These are phyloP conservation scores for Zosterops hypoxanthus DNA, from an alignment of 2,113 vertebrate genomes.

Conservation along the genomic window DNA sequence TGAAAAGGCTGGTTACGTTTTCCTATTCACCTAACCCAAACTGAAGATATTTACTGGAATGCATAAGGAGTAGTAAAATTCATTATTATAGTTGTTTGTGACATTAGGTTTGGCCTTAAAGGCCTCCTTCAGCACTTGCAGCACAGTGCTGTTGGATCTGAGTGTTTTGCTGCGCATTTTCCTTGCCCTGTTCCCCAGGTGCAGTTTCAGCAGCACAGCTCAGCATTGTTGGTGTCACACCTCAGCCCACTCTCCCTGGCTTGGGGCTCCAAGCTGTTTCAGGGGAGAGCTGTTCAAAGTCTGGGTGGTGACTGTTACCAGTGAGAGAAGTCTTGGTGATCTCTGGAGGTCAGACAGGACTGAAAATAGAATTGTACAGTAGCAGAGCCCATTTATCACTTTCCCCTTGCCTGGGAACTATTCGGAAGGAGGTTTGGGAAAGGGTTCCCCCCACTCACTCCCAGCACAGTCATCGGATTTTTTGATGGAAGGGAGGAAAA, in stretches of 20 bases:
- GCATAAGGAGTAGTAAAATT: background rate
- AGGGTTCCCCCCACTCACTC: background rate
- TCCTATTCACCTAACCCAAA: background rate
- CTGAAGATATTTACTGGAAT: background rate
- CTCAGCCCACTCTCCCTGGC: background rate
- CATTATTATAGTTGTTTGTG: background rate
- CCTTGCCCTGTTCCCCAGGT: background rate
- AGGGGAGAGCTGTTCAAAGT: background rate
- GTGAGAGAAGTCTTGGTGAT: background rate
- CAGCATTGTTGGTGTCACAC: background rate
- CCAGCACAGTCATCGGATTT: fast-evolving
- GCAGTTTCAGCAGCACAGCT: background rate
- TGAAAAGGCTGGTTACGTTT: background rate
- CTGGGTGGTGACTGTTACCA: background rate
- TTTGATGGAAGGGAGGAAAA: background rate
- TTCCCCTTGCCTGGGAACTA: background rate
- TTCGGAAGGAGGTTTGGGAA: background rate
- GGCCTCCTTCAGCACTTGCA: no score
- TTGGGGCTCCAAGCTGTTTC: background rate
- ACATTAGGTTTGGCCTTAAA: background rate
- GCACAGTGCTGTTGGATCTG: background rate
- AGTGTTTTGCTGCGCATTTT: background rate
- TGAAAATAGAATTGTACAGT: background rate
- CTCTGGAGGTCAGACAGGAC: background rate
- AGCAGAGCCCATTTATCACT: background rate